Evolutionary conservation across 2,113 vertebrate genomes (phyloP).

Genomic region (Beaufortia kweichowensis): DNA sequence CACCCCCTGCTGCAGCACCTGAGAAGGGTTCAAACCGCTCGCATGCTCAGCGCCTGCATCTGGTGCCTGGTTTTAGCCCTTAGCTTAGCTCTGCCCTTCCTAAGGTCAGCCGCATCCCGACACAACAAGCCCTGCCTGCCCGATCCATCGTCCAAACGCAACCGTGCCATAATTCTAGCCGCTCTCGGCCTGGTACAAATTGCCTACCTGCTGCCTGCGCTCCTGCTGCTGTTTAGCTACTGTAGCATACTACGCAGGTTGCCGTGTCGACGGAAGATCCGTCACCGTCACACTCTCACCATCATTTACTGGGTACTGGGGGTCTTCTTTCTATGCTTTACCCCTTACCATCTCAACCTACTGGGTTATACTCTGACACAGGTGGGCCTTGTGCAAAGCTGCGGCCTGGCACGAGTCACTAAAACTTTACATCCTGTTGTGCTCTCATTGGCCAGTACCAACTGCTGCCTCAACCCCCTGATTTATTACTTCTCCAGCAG

Average conservation of each 20-base stretch:
- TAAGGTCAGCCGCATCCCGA: conserved; percentile 54
- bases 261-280: conserved; percentile 47
- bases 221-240: conserved; percentile 71
- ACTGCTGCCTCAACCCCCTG: conserved; percentile 75
- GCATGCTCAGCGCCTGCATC: conserved; percentile 61
- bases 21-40: conserved; percentile 56
- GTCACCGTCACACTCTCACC: conserved; percentile 60
- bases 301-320: conserved; percentile 72
- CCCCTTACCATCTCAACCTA: conserved; percentile 73
- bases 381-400: conserved; percentile 62
- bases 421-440: conserved; percentile 68
- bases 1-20: conserved; percentile 57
- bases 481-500: conserved; percentile 73
- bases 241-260: conserved; percentile 61
- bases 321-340: conserved; percentile 72
- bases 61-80: conserved; percentile 72
- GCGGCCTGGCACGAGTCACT: conserved; percentile 61
- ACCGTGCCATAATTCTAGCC: conserved; percentile 62
- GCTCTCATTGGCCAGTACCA: conserved; percentile 69
- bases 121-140: conserved; percentile 60
- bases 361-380: conserved; percentile 72
- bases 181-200: conserved; percentile 64
- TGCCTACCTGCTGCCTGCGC: conserved; percentile 68
- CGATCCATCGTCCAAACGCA: conserved; percentile 61
- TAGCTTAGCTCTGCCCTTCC: conserved; percentile 63